A percentile compares a stretch with the other conserved stretches of the same genome.
Conservation (phyloP, 2,888 invertebrate species). For the Drosophila fulvimacula region DNA sequence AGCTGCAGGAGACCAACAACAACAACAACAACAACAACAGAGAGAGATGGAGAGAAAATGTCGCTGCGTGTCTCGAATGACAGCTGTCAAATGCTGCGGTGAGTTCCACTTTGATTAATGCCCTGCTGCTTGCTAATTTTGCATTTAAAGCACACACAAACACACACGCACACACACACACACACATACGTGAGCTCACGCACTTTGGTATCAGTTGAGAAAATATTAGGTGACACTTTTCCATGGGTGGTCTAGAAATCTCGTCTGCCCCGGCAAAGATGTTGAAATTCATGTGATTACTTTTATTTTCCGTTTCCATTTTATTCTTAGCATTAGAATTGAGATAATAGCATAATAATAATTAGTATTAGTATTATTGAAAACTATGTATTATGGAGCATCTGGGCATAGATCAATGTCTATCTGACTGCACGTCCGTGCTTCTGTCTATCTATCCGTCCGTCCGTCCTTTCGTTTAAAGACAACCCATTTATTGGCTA, state of each 20-base stretch:
- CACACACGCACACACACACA: slow-evolving; percentile 5
- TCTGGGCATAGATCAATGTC: neutral
- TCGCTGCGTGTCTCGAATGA: slow-evolving; percentile 64
- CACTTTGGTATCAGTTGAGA: slow-evolving; percentile 31
- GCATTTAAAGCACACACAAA: slow-evolving; percentile 49
- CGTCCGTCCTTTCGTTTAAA: neutral
- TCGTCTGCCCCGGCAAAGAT: slow-evolving; percentile 30
- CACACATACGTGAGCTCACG: slow-evolving; percentile 16
- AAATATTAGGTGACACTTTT: slow-evolving; percentile 52
- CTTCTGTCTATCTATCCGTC: too few species aligned
- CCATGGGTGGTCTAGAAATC: slow-evolving; percentile 31
- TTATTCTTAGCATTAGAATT: neutral
- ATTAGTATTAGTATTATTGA: neutral
- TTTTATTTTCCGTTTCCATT: neutral
- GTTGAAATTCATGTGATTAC: slow-evolving; percentile 33
- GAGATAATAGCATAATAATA: neutral
- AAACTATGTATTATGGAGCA: neutral
- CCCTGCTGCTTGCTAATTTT: slow-evolving; percentile 54
- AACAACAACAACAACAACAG: slow-evolving; percentile 16
- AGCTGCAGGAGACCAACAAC: slow-evolving; percentile 57
- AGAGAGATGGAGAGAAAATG: slow-evolving; percentile 30
- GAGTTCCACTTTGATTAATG: slow-evolving; percentile 60
- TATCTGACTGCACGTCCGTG: neutral
- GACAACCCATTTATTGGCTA: too few species aligned
- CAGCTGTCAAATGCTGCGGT: slow-evolving; percentile 71